Conservation (phyloP, 2,797 vertebrate genomes). For the Mormyrops attenuatus region DNA sequence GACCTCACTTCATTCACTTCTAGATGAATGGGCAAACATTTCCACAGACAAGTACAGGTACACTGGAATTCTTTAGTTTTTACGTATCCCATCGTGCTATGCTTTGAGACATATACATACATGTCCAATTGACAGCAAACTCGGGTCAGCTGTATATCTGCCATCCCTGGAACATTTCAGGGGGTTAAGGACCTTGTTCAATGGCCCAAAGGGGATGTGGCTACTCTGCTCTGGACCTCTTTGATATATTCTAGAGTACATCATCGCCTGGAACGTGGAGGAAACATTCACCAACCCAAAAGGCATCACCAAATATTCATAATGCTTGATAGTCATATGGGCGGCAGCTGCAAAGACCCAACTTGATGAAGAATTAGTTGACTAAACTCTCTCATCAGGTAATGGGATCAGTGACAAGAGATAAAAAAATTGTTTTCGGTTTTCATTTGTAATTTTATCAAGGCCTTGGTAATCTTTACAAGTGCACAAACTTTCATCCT, state of each 20-base stretch:
- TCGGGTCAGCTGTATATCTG: background rate
- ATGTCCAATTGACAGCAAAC: background rate
- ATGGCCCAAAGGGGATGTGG: background rate
- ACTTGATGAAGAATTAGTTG: background rate
- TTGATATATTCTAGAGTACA: background rate
- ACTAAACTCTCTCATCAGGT: background rate
- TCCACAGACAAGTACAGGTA: background rate
- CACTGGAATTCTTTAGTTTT: background rate
- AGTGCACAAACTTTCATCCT: conserved; percentile 36
- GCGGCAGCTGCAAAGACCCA: background rate
- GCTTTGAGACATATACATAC: background rate
- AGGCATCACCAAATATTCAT: background rate
- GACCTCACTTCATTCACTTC: background rate
- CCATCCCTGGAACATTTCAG: background rate
- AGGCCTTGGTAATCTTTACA: background rate
- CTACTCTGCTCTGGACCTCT: background rate
- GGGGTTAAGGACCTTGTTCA: background rate
- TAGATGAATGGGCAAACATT: background rate
- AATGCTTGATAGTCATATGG: background rate
- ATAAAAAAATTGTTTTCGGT: background rate
- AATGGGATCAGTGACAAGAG: background rate
- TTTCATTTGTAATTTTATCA: background rate
- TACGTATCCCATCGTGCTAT: background rate
- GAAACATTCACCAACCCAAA: background rate
- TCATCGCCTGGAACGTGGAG: background rate